Evolutionary conservation across 2,113 vertebrate species (phyloP).

Genomic region (Manacus vitellinus): DNA sequence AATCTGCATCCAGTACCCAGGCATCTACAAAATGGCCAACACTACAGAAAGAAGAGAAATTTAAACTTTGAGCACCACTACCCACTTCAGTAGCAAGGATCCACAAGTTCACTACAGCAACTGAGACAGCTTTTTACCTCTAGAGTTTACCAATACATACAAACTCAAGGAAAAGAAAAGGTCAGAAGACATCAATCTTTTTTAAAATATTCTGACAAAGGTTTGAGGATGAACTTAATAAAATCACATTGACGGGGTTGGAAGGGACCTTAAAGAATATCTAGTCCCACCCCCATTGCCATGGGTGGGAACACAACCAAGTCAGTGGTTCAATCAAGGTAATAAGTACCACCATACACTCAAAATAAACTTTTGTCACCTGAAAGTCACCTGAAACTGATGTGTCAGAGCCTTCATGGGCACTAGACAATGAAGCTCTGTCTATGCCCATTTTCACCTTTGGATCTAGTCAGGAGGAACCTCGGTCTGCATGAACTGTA

Average conservation of each 20-base stretch:
- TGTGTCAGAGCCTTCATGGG: background rate
- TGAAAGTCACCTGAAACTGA: background rate
- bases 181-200: background rate
- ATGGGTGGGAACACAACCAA: background rate
- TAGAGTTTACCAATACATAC: background rate
- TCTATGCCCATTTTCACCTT: background rate
- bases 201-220: slow-evolving; percentile 1
- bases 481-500: background rate
- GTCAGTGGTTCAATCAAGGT: background rate
- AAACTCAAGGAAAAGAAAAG: background rate
- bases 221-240: background rate
- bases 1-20: background rate
- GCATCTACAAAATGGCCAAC: background rate
- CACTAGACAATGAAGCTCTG: background rate
- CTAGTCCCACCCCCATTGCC: background rate
- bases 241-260: background rate
- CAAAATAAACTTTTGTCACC: background rate
- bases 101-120: background rate
- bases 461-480: background rate
- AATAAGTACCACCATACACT: background rate
- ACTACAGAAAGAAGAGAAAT: background rate
- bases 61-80: background rate
- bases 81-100: background rate
- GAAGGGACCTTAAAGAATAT: background rate
- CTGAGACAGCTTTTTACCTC: background rate